Evolutionary conservation across 2,888 invertebrate species (phyloP), one percentile per base, ranked within the genome.

Genomic region (Drosophila seclusa): DNA sequence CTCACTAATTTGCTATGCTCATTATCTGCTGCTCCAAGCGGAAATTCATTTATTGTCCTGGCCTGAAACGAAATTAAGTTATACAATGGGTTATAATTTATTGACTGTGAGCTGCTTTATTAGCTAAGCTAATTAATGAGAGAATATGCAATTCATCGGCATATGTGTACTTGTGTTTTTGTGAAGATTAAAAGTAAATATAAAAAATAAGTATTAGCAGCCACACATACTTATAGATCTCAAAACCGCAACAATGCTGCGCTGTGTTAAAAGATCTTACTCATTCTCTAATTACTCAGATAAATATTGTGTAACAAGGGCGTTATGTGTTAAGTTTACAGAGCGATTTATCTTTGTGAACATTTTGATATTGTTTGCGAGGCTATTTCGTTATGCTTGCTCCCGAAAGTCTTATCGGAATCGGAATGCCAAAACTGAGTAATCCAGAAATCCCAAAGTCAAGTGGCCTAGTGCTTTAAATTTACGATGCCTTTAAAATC

Each of bases 111-210:
- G 76, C 48, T 59, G 65, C 40, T 61, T 80, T 76, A 66, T 68
- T 69, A 53, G 57, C 64, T 52, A 32, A 73, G 66, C 65, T 80
- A 86, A 83, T 83, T 74, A 68, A 78, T n/a, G 40, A 2, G 40
- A 10, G 45, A 24, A 45, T 45, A 45, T 45, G 7, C 2, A 24
- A 45, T 16, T n/a, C 18, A 55, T 29, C 8, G 18, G 10, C 18
- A 54, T 10, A 11, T 6, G 18, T n/a, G 11, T 29, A n/a, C n/a
- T 27, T 50, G 18, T 27, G n/a, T 31, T 31, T 29, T 50, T 6
- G 54, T 18, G 5, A 0, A 27, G 6, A 45, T 24, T 24, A 24
- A 45, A 45, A 45, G 16, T 24, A 24, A 24, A 16, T 45, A 45
- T 2, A 1, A n/a, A 57, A 21, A 31, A 16, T 0, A 3, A n/a